Base-by-base conservation (phyloP, 2,888 invertebrate species). In the Luffia ferchaultella region DNA sequence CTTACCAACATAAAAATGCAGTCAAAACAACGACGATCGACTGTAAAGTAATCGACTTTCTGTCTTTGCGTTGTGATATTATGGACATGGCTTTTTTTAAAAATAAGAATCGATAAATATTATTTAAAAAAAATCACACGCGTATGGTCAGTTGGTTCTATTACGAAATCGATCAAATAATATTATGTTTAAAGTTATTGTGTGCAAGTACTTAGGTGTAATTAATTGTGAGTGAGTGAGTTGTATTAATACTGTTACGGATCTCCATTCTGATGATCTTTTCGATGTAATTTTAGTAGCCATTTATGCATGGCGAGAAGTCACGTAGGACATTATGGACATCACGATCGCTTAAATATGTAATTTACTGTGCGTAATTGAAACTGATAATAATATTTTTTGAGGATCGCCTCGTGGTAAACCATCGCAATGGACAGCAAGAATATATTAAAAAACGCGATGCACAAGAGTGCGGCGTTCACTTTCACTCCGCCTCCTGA, bases 401-500 rank as follows among this genome's bases (percentile, higher is more conserved):
- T 30, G 44, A 49, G 52, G 42, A 18, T 46, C 45, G 51, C 52
- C 15, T 42, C 7, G 18, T 42, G 46, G 44, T 17, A 20, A 45
- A 41, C 20, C 19, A 18, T 52, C 60, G 60, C 58, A 64, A 83
- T 83, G 83, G 83, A 83, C 73, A 70, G 63, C 59, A 82, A 82
- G 60, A 74, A 76, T 65, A 82, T 83, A 52, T 79, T 80, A 67
- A 82, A 83, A 72, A 82, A 79, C 78, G 83, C 83, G 19, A 82
- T 83, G 82, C 82, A 82, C 45, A 78, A 73, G 67, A 78, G 76
- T 64, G 78, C 79, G 52, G 84, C 82, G 63, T 84, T 83, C 60
- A 77, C 79, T 64, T 85, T 85, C 63, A 76, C 76, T 59, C 69
- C 83, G 51, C 85, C 83, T 55, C 84, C 90, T 18, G 89, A 90